phyloP scores from a whole-genome alignment of 2,797 vertebrate genomes.

The Poeciliopsis gracilis region DNA sequence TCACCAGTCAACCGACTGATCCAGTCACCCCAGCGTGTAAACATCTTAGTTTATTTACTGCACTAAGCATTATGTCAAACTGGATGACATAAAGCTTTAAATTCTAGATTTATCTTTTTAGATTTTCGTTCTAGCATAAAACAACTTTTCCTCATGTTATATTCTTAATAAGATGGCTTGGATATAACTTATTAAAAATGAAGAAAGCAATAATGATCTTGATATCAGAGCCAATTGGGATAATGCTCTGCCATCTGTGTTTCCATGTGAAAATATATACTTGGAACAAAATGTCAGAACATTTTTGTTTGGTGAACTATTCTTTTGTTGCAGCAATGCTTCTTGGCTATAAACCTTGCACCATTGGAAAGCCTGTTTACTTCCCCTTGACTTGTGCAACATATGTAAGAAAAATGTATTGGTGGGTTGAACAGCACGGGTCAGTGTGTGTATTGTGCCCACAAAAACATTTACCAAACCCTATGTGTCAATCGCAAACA shows the following conservation, averaged over 20 bases:
- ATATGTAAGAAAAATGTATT: neutral
- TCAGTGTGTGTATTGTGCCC: neutral
- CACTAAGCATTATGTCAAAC: neutral
- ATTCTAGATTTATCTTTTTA: neutral
- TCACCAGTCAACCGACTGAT: neutral
- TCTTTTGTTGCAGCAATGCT: neutral
- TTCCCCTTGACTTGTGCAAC: neutral
- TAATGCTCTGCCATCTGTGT: neutral
- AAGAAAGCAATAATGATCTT: neutral
- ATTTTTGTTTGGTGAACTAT: neutral
- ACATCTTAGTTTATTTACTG: neutral
- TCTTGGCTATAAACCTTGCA: neutral
- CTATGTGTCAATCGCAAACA: neutral
- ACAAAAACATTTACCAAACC: neutral
- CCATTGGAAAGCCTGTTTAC: neutral
- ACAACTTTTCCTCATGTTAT: neutral
- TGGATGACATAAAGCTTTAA: neutral
- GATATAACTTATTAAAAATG: neutral
- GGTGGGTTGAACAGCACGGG: neutral
- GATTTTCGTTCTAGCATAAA: neutral
- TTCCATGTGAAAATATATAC: neutral
- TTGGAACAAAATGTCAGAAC: conserved; percentile 1
- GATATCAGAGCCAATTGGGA: neutral
- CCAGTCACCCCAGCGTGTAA: neutral
- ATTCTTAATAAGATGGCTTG: neutral